Conservation (phyloP, 2,113 vertebrate genomes). For the Bubo blakistoni region DNA sequence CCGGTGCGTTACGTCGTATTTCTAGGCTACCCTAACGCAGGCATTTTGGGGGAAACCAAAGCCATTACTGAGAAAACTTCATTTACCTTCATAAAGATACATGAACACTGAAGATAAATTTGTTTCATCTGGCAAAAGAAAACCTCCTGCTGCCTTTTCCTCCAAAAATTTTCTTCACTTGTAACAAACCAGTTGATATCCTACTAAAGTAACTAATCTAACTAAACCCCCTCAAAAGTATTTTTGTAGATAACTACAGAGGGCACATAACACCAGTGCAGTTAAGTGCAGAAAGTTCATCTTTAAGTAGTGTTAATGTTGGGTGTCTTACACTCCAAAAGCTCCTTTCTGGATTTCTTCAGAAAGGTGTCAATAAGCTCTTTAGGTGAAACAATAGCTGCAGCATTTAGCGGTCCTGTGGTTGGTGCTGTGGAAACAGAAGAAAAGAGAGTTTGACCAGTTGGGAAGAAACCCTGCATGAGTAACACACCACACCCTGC, state of each 20-base stretch:
- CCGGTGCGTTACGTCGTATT: accelerated
- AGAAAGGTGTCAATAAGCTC: slow-evolving; percentile 14
- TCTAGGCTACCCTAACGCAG: neutral
- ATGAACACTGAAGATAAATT: neutral
- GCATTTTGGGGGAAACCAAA: neutral
- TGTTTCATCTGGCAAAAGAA: neutral
- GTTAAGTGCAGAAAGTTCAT: neutral
- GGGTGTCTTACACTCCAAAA: slow-evolving; percentile 82
- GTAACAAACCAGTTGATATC: neutral
- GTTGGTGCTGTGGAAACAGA: neutral
- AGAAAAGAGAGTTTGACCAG: neutral
- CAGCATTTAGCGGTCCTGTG: accelerated
- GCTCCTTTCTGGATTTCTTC: slow-evolving; percentile 75
- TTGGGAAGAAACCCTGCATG: neutral
- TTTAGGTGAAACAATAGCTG: neutral
- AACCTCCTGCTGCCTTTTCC: neutral
- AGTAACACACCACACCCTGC: neutral
- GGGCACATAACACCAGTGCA: neutral
- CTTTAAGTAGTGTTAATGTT: neutral
- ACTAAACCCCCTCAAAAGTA: neutral
- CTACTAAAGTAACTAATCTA: neutral
- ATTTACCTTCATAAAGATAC: neutral
- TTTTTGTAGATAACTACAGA: neutral
- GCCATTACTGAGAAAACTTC: neutral
- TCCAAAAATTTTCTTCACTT: neutral